Conservation (phyloP, 2,797 vertebrate genomes). For the Microhierax caerulescens region DNA sequence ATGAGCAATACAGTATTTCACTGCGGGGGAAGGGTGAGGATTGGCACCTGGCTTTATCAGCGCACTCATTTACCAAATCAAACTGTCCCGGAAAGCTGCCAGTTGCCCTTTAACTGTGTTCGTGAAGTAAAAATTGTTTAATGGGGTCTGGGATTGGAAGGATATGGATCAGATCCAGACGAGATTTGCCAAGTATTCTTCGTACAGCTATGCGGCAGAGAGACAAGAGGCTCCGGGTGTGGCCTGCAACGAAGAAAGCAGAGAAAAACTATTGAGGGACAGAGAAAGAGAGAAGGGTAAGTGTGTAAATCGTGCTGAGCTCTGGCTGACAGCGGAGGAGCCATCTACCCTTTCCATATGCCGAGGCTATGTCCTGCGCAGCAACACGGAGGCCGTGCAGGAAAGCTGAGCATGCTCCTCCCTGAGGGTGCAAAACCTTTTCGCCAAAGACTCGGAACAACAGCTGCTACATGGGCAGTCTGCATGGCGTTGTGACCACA, state of each 20-base stretch:
- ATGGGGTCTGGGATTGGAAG: slow-evolving; percentile 88
- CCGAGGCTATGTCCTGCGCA: neutral
- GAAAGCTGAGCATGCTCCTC: neutral
- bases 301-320: neutral
- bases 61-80: neutral
- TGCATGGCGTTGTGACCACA: accelerated
- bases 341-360: neutral
- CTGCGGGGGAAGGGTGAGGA: neutral
- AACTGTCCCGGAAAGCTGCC: neutral
- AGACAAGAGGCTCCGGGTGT: slow-evolving; percentile 80
- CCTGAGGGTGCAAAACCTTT: neutral
- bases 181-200: slow-evolving; percentile 83
- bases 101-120: slow-evolving; percentile 33
- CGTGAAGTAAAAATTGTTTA: slow-evolving; percentile 86
- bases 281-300: neutral
- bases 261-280: neutral
- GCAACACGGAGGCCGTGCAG: accelerated
- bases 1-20: neutral
- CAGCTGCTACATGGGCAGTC: neutral
- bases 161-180: slow-evolving; percentile 78
- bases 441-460: neutral
- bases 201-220: slow-evolving; percentile 88
- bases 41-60: neutral
- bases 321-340: neutral
- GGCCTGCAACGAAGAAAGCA: slow-evolving; percentile 69